Evolutionary conservation across 2,888 invertebrate species (phyloP), one percentile per base, ranked within the genome.

Genomic region (Sphaerophoria rueppellii): DNA sequence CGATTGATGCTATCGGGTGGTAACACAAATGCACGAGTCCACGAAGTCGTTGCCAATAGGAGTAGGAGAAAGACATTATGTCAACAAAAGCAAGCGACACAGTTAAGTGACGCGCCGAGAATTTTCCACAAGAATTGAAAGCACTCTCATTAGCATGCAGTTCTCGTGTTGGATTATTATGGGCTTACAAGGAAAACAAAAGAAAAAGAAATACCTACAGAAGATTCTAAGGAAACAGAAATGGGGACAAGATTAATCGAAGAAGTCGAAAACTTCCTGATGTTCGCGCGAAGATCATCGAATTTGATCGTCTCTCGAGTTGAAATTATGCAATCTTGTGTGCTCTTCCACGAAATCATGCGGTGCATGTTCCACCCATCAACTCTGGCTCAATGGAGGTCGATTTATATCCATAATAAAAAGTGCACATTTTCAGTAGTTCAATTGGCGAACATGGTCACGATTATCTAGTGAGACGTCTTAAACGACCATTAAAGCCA

Each of bases 391-490:
- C 37, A 40, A 43, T 60, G 24, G 35, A 40, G 35, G 35, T 34
- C 50, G 65, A 67, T 54, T 48, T 12, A 52, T 67, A 74, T 74
- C 63, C 54, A 37, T 50, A 12, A 50, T 65, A 67, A 60, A 58
- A 24, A 24, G 24, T 24, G 24, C 24, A 12, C 58, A 46, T 67
- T 46, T 67, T 58, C 81, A 75, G 65, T 67, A 67, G 74, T 75
- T 60, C 61, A 74, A 71, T 79, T 79, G 55, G 79, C 75, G 55
- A 79, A 67, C 65, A 71, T 61, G 43, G 34, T 74, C 74, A 75
- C 75, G 70, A 79, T 79, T 43, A 61, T 43, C 48, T 50, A n/a
- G 16, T 63, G 40, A 75, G 55, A 12, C 52, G 65, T 48, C 43
- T 52, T 70, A 65, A 73, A 60, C 63, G 72, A 34, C 77, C 35